Conservation (phyloP, 2,888 invertebrate species). For the Sarcophaga rosellei region DNA sequence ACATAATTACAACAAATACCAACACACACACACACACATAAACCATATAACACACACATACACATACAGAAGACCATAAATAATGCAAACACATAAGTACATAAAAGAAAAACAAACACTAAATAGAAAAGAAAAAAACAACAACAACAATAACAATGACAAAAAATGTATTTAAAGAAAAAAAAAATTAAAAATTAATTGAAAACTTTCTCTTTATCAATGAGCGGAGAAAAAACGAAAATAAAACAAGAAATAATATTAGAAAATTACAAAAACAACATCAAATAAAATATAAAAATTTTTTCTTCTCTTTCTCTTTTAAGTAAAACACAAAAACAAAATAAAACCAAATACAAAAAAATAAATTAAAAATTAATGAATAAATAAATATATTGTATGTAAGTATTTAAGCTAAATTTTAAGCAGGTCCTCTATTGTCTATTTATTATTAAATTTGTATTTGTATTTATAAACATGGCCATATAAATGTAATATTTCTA, state of each 20-base stretch:
- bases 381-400: neutral
- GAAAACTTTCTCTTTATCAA: slow-evolving; percentile 21
- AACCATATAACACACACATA: slow-evolving; percentile 7
- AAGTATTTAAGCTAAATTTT: slow-evolving; percentile 29
- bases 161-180: neutral
- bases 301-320: slow-evolving; percentile 35
- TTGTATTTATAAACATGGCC: no score
- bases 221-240: neutral
- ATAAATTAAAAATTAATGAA: neutral
- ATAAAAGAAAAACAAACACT: slow-evolving; percentile 2
- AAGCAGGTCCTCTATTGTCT: slow-evolving; percentile 24
- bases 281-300: neutral
- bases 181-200: neutral
- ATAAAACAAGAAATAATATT: neutral
- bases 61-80: neutral
- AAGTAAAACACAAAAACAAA: slow-evolving; percentile 22
- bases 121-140: neutral
- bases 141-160: neutral
- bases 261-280: no score
- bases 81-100: slow-evolving; percentile 4
- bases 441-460: neutral
- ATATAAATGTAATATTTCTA: no score
- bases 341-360: neutral
- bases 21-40: slow-evolving; percentile 30
- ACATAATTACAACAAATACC: slow-evolving; percentile 5